phyloP scores from a whole-genome alignment of 2,888 invertebrate genomes.

The Dichetophora obliterata region DNA sequence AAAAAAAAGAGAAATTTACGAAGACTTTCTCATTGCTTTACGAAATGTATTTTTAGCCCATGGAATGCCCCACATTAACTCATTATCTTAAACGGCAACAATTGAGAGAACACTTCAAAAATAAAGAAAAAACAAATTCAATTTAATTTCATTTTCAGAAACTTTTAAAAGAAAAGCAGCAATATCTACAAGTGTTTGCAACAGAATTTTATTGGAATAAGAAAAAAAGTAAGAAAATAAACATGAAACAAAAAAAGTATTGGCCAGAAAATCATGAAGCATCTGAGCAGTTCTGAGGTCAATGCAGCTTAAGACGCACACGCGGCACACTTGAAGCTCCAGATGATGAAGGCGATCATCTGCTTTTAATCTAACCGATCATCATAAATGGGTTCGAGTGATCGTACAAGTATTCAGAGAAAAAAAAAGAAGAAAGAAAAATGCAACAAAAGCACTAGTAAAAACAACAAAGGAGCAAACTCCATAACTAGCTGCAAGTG shows the following conservation, averaged over 20 bases:
- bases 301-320: neutral
- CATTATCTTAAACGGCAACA: neutral
- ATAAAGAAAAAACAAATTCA: neutral
- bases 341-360: conserved; percentile 47
- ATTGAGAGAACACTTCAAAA: neutral
- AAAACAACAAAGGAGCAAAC: neutral
- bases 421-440: conserved; percentile 10
- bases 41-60: no score
- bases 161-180: conserved; percentile 5
- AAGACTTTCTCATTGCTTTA: no score
- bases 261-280: neutral
- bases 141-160: conserved; percentile 10
- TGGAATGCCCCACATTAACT: no score
- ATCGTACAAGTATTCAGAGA: conserved; percentile 2
- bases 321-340: conserved; percentile 38
- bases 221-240: neutral
- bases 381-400: conserved; percentile 32
- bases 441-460: neutral
- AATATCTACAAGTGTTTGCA: neutral
- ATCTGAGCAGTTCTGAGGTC: neutral
- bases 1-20: no score
- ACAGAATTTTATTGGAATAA: neutral
- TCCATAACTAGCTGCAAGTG: conserved; percentile 19
- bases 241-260: neutral
- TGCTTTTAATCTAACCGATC: conserved; percentile 53